phyloP scores from a whole-genome alignment of 2,797 vertebrate species.

The Meriones psammophilus region DNA sequence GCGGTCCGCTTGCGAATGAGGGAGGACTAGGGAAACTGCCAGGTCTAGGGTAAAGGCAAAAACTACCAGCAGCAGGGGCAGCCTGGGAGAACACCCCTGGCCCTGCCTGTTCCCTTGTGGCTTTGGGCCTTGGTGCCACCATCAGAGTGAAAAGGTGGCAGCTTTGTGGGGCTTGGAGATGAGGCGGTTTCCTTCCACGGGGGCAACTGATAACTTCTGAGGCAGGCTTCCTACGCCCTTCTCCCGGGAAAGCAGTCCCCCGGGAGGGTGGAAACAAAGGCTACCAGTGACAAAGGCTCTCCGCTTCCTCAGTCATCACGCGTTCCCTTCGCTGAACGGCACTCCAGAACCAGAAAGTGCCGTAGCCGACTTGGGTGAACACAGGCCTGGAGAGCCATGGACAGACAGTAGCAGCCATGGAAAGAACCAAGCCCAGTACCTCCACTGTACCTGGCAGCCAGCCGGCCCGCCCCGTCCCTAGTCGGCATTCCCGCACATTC shows the following conservation, averaged over 20 bases:
- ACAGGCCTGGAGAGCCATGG: neutral
- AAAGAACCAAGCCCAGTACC: neutral
- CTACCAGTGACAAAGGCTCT: neutral
- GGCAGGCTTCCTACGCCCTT: neutral
- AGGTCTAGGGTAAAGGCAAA: neutral
- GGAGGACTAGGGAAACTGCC: no score
- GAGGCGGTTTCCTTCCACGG: neutral
- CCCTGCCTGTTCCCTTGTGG: neutral
- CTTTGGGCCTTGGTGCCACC: neutral
- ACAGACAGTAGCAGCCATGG: neutral
- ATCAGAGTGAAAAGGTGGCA: neutral
- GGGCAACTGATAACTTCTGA: neutral
- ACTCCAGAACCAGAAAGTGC: neutral
- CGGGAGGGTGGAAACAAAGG: neutral
- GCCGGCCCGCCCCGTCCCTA: neutral
- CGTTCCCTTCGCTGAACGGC: neutral
- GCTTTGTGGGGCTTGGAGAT: neutral
- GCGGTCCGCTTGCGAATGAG: neutral
- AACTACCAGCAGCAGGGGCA: neutral
- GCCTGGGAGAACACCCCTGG: neutral
- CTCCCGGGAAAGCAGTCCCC: neutral
- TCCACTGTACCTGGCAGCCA: neutral
- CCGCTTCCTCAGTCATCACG: neutral
- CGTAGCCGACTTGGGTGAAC: neutral
- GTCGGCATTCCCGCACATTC: neutral